Evolutionary conservation across 37 sponge, comb jelly and placozoan species (phyloP), one percentile per base, ranked within the genome.

Genomic region (Tethya wilhelma): DNA sequence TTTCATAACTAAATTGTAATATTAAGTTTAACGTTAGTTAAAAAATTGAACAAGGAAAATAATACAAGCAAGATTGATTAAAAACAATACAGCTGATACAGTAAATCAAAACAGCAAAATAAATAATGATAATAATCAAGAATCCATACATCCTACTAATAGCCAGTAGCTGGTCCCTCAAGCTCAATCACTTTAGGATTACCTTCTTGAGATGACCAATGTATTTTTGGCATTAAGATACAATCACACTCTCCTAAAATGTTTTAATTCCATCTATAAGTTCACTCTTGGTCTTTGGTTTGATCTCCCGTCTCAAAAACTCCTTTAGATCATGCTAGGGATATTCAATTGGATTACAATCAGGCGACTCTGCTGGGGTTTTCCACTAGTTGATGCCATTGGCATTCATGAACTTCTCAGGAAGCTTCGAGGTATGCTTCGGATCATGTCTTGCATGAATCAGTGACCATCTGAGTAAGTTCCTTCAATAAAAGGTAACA

Each of bases 311-410:
- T 64, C 78, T 22, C 28, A 77, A 31, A 38, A 38, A 36, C 64
- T 77, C 78, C 44, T 77, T 77, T 36, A 63, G 32, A 28, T 64
- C 78, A 64, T 77, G 78, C 78, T 64, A 77, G 14, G 62, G 30
- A 62, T 77, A 62, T 45, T 77, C 78, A 29, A 77, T 77, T 39
- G 78, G 78, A 30, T 77, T 77, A 29, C 42, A 62, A 42, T 77
- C 65, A n/a, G 78, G 78, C 30, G 78, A 77, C 44, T 77, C 64
- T 43, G 78, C 45, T 37, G 78, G 78, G 11, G 45, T 77, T 39
- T 30, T 23, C 78, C 78, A 77, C 78, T 64, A 77, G 42, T 77
- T 64, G 45, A 77, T 60, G 23, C 66, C 78, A 2, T 62, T 59
- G 2, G 59, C 65, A 1, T 38, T 17, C 23, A 77, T 49, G 66